Base-by-base conservation (phyloP, 2,113 vertebrate genomes). In the Lota lota region DNA sequence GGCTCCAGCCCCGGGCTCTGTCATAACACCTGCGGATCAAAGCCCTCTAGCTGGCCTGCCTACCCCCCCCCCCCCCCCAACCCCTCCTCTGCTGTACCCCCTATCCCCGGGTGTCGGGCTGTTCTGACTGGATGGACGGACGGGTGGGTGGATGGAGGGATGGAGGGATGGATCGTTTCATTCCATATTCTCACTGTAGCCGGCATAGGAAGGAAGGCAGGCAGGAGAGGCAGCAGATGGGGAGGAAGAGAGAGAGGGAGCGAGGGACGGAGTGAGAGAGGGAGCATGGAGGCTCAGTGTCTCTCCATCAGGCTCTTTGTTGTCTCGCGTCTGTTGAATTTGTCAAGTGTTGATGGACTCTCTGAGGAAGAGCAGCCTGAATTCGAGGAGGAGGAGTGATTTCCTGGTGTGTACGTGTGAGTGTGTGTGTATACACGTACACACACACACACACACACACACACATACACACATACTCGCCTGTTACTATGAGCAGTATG, bases 161-260 rank as follows among this genome's bases (percentile, higher is more conserved):
- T 4, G 59, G 59, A 21, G 7, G 19, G 59, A 61, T 22, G 59
- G 53, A 56, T 3, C 78, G 80, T 91, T 91, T 91, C 88, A 92
- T 93, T 90, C 80, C 61, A 83, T 87, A 91, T 93, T 93, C 89
- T 88, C 85, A 90, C 81, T 91, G 90, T 90, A 91, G 87, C 83
- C 72, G 70, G 73, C 71, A 67, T 74, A 72, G 73, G 73, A 67
- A 69, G 61, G 70, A 69, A 80, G 76, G 70, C 72, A 85, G 77
- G 70, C 76, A 67, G 19, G 77, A 75, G 76, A 67, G 66, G 62
- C 78, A 73, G 56, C 82, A 85, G 79, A 86, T 84, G 82, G 79
- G 63, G 69, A 66, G 72, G 56, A 70, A 50, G 69, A 67, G 24
- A 68, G 70, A 56, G n/a, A 16, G 53, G 17, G 53, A 18, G 58